phyloP scores from a whole-genome alignment of 2,888 invertebrate genomes.

The Ischnus inquisitorius region DNA sequence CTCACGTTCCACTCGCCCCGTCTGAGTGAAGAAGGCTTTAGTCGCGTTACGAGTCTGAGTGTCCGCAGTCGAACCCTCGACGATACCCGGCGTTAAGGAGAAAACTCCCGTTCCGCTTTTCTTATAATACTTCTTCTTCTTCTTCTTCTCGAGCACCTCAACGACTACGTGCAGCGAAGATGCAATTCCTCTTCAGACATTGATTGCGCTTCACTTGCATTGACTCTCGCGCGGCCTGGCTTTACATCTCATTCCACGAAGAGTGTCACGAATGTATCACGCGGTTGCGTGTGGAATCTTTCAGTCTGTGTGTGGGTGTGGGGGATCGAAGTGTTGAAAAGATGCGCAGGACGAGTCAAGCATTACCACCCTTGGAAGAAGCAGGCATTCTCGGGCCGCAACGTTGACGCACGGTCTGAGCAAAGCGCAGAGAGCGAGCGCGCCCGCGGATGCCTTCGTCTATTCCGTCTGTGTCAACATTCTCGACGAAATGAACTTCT shows the following conservation, averaged over 20 bases:
- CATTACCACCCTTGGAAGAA: conserved; percentile 29
- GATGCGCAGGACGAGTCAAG: conserved; percentile 25
- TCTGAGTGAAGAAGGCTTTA: conserved; percentile 18
- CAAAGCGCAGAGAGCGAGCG: conserved; percentile 12
- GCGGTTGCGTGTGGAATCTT: neutral
- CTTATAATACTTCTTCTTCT: conserved; percentile 33
- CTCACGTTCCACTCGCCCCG: neutral
- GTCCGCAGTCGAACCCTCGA: conserved; percentile 24
- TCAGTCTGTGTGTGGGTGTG: neutral
- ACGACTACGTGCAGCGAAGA: conserved; percentile 31
- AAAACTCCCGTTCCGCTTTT: conserved; percentile 12
- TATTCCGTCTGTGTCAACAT: conserved; percentile 61
- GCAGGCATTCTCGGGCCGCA: conserved; percentile 8
- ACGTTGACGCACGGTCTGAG: conserved; percentile 5
- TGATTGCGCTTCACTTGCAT: conserved; percentile 52
- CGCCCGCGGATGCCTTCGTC: conserved; percentile 33
- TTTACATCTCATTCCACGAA: neutral
- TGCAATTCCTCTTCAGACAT: conserved; percentile 62
- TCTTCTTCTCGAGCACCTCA: conserved; percentile 44
- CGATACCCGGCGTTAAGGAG: conserved; percentile 26
- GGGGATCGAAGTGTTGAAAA: neutral
- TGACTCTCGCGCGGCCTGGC: neutral
- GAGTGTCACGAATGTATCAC: conserved; percentile 27
- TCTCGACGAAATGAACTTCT: conserved; percentile 68
- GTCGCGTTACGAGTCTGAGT: conserved; percentile 34